A percentile compares a stretch with the other conserved stretches of the same genome.
phyloP scores from a whole-genome alignment of 2,797 vertebrate genomes.

The Coendou prehensilis region DNA sequence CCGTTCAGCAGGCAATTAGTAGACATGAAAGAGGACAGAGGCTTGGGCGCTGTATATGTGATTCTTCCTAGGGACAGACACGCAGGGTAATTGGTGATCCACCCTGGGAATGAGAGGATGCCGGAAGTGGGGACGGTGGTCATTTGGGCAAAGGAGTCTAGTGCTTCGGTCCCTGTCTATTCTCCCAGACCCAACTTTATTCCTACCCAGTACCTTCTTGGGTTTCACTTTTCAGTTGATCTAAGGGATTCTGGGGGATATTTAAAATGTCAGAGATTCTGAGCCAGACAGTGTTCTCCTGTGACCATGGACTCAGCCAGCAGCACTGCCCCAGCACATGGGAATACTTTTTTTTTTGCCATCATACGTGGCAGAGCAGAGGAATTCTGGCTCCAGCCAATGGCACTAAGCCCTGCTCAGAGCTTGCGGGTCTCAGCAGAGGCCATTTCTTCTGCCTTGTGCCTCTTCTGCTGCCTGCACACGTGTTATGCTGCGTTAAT shows the following conservation, averaged over 20 bases:
- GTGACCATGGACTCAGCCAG: not conserved
- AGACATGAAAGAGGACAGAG: not conserved
- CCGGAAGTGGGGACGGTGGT: rapidly evolving
- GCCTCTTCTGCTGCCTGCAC: not conserved
- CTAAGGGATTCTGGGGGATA: not conserved
- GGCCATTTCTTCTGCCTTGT: not conserved
- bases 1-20: conserved; percentile 66
- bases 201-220: not conserved
- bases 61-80: not conserved
- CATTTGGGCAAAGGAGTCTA: not conserved
- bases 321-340: rapidly evolving
- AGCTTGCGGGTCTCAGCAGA: rapidly evolving
- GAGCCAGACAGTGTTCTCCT: too few relatives aligned
- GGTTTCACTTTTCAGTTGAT: not conserved
- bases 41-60: rapidly evolving
- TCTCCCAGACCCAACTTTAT: not conserved
- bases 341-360: not conserved
- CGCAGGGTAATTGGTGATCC: rapidly evolving
- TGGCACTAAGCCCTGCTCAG: not conserved
- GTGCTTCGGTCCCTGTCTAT: rapidly evolving
- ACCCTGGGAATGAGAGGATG: not conserved
- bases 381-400: rapidly evolving
- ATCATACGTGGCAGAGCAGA: not conserved
- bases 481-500: not conserved
- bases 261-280: not conserved